These are phyloP conservation scores for Stenchaetothrips biformis DNA, from an alignment of 2,888 invertebrate species.

Conservation along the genomic window DNA sequence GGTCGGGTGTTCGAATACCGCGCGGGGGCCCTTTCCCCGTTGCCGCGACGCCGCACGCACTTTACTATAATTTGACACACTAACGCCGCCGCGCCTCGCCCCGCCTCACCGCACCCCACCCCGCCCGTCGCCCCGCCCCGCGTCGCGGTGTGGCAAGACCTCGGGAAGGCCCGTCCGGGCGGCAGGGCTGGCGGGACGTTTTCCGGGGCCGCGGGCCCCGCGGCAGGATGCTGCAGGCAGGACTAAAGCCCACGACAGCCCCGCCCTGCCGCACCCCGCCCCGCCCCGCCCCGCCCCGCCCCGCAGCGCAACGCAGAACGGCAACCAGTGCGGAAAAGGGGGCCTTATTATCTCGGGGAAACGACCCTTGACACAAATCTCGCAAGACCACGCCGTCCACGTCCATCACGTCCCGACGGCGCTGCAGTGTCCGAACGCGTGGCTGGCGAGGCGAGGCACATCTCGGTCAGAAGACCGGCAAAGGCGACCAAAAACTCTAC, in stretches of 20 bases:
- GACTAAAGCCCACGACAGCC: background rate
- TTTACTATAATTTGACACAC: no score
- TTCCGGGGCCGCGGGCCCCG: background rate
- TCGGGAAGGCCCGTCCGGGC: background rate
- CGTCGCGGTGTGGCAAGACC: background rate
- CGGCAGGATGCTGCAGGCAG: background rate
- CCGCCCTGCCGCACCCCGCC: background rate
- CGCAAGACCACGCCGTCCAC: background rate
- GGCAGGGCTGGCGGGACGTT: background rate
- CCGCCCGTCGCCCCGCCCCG: background rate
- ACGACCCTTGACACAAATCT: background rate
- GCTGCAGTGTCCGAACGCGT: background rate
- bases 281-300: background rate
- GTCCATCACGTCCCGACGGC: background rate
- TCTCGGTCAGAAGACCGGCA: no score
- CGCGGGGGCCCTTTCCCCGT: no score
- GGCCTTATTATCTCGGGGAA: slow-evolving; percentile 9
- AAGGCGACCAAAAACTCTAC: no score
- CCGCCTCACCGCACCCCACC: background rate
- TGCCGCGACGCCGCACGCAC: no score
- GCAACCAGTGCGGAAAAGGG: slow-evolving; percentile 7
- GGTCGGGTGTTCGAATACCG: no score
- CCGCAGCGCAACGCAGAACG: background rate
- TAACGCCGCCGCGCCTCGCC: background rate
- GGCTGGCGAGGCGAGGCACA: no score